Evolutionary conservation across 2,797 vertebrate genomes (phyloP), one percentile per base, ranked within the genome.

Genomic region (Anisognathus igniventris): DNA sequence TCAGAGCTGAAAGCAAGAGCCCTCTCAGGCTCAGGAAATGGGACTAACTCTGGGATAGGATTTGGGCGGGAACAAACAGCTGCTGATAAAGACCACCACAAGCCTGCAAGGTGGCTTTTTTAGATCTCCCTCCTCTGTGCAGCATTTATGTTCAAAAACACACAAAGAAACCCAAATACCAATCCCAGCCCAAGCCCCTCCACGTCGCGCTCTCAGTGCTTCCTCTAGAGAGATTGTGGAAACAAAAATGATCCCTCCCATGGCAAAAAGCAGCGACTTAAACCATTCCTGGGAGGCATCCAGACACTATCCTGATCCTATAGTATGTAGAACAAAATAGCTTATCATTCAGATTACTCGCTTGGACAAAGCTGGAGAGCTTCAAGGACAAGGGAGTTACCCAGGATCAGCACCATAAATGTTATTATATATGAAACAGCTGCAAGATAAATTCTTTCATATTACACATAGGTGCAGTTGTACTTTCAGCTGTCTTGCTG

Each of bases 381-480:
- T 88, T 91, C 94, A 96, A 92, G 92, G 91, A 60, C 37, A 10
- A 92, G 79, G 76, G 85, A 91, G 86, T 92, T 93, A 71, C 71
- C 82, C 73, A 47, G 75, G 61, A 96, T 73, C 85, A 90, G 51
- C 0, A 0, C 83, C 82, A 84, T 70, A 86, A 84, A 93, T 39
- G 87, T 82, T 84, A 62, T 92, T 91, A 86, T 84, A 91, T 79
- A 88, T 48, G 87, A 95, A 96, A 95, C 86, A 96, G 82, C 87
- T 93, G 93, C 76, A 48, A 86, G 82, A 94, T 35, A 92, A 91
- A 90, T 92, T 91, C 66, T 76, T 93, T 75, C 82, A 31, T 71
- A 83, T 78, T 84, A 27, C 82, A 86, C 48, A 45, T 90, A 95
- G 95, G 93, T 96, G 48, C 67, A 91, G 90, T 73, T 93, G 67